Base-by-base conservation (phyloP, 2,797 vertebrate genomes). In the Neopelma chrysocephalum region DNA sequence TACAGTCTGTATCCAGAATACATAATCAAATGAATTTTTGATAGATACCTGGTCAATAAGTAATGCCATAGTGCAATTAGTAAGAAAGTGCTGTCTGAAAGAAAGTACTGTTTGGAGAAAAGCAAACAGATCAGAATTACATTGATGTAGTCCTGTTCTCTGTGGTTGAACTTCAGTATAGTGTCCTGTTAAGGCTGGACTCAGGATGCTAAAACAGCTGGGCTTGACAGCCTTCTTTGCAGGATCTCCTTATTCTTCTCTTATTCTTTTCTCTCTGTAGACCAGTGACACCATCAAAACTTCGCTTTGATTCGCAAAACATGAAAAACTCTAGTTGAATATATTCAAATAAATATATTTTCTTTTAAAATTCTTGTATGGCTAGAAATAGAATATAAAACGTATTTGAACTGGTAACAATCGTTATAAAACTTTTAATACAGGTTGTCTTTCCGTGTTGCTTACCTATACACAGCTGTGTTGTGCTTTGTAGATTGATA, bases 51-150 rank as follows among this genome's bases (percentile, higher is more conserved):
- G 31, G 38, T 69, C 50, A 14, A 12, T 38, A 21, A 81, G 40
- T 75, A 40, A 15, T 4, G 2, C 21, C 3, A 0, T 12, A 16
- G 21, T 8, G 43, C 27, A 10, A 4, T 72, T 36, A 40, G 29
- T 62, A 60, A 61, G 22, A 38, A 84, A 60, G 20, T 4, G 3
- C 7, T 23, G 8, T 22, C 26, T 51, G 40, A 19, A n/a, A 66
- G 27, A 47, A 43, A 43, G 10, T 6, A 7, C 12, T 7, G 1
- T 42, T 32, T 47, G 27, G 69, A 51, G 42, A 45, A 45, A 38
- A 47, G 32, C 5, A 20, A 38, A 11, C 4, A 11, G 26, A 7
- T 51, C 43, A 62, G 15, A 36, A 6, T 15, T 70, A 18, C 7
- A 2, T 9, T 31, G 22, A 20, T 3, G 9, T 26, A 40, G 12